Conservation (phyloP, 2,888 invertebrate species). For the Nemotelus nigrinus region DNA sequence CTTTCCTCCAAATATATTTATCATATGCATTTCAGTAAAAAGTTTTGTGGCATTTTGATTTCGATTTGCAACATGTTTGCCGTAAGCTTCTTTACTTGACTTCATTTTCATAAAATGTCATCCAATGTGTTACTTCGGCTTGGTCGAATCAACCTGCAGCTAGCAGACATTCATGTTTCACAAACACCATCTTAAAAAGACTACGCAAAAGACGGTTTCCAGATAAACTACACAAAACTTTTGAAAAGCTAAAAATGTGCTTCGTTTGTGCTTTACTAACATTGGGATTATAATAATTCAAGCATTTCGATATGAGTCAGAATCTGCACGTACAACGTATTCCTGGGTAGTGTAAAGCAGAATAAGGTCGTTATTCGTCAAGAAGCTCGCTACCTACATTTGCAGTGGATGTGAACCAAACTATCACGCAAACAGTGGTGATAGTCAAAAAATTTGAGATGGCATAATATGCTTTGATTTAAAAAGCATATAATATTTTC, state of each 20-base stretch:
- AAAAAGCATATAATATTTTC: too few relatives aligned
- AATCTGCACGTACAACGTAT: conserved; percentile 12
- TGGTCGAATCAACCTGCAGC: conserved; percentile 11
- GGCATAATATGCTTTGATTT: not conserved
- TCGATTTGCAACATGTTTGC: conserved; percentile 30
- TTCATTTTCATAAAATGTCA: conserved; percentile 50
- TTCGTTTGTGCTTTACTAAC: conserved; percentile 18
- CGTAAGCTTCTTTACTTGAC: conserved; percentile 31
- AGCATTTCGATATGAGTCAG: conserved; percentile 37
- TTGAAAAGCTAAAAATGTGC: conserved; percentile 1
- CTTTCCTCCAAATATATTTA: conserved; percentile 39
- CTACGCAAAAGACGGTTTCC: too few relatives aligned
- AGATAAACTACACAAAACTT: too few relatives aligned
- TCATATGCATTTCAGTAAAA: conserved; percentile 43
- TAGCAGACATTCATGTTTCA: not conserved
- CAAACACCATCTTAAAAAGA: conserved; percentile 20
- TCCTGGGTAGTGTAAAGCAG: not conserved
- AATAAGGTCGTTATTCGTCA: not conserved
- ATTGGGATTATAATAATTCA: conserved; percentile 41
- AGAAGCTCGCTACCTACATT: not conserved
- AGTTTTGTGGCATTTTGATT: conserved; percentile 31
- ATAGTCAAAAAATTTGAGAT: not conserved
- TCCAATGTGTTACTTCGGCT: conserved; percentile 50
- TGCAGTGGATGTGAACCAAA: not conserved
- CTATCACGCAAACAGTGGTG: not conserved